These are phyloP conservation scores for Pseudachorutes palmiensis DNA, from an alignment of 1,140 invertebrate species.

Conservation along the genomic window DNA sequence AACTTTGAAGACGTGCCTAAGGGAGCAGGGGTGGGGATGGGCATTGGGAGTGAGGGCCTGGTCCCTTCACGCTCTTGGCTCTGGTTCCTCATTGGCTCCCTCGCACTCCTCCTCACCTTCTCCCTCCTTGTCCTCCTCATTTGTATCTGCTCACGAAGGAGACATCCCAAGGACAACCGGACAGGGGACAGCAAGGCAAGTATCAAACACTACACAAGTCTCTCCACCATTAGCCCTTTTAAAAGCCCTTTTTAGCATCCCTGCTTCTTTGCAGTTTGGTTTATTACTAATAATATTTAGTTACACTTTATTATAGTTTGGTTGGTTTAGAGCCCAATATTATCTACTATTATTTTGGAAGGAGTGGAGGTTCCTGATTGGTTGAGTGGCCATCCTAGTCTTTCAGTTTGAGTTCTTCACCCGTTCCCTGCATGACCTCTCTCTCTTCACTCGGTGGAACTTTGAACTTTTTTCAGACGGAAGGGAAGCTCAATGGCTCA, in stretches of 20 bases:
- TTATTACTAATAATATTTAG: background rate
- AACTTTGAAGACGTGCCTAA: slow-evolving; percentile 57
- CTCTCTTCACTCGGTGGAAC: no score
- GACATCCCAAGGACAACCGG: slow-evolving; percentile 17
- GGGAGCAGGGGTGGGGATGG: slow-evolving; percentile 48
- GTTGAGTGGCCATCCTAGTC: no score
- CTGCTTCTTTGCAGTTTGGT: background rate
- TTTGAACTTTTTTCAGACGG: slow-evolving; percentile 36
- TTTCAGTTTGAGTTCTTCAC: background rate
- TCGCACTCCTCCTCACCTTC: slow-evolving; percentile 47
- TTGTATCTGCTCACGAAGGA: slow-evolving; percentile 37
- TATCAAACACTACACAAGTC: background rate
- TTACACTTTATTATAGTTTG: background rate
- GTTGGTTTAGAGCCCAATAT: background rate
- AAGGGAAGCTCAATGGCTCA: slow-evolving; percentile 34
- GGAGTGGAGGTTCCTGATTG: background rate
- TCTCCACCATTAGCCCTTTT: background rate
- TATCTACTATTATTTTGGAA: background rate
- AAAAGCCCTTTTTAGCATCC: background rate
- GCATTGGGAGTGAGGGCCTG: slow-evolving; percentile 45
- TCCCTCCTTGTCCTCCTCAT: slow-evolving; percentile 38
- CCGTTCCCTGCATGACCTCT: background rate
- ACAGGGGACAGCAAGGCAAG: slow-evolving; percentile 34
- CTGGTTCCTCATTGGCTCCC: slow-evolving; percentile 49
- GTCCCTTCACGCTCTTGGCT: slow-evolving; percentile 35